Evolutionary conservation across 2,888 invertebrate species (phyloP), one percentile per base, ranked within the genome.

Genomic region (Drosophila gaucha): DNA sequence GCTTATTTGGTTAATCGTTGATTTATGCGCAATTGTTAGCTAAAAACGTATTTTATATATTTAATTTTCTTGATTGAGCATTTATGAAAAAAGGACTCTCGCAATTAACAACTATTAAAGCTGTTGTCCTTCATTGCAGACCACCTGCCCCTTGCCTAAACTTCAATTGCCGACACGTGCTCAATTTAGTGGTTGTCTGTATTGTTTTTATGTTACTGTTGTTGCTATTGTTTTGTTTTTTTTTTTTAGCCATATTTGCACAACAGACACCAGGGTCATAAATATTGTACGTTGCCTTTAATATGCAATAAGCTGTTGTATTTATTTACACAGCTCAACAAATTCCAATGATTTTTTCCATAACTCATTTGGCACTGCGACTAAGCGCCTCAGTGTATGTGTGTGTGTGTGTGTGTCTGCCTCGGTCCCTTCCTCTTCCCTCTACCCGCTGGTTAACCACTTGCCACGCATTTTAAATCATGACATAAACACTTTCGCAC

Each of bases 401-500:
- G n/a, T n/a, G n/a, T n/a, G n/a, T n/a, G n/a, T n/a, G n/a, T n/a
- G n/a, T n/a, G n/a, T n/a, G n/a, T n/a, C n/a, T n/a, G n/a, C 14
- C 8, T 8, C 10, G 3, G 6, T 14, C n/a, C 49, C 31, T 2
- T 24, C 2, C 3, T 5, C 9, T 22, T 9, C 10, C 47, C 16
- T 6, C 31, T 12, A 3, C 5, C 24, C 26, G 20, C 35, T 14
- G 43, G 36, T 9, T 51, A 44, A 36, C 65, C 50, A 59, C 50
- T 38, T 47, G 57, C 44, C 60, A 68, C 55, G 74, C 63, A 74
- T 74, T 72, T 72, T 47, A 69, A 76, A 73, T 67, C 73, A 69
- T 76, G 76, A 69, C 78, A 76, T 75, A 77, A 76, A 76, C 73
- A 77, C 60, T 76, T 77, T 77, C 44, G 73, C 73, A 76, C 78